Base-by-base conservation (phyloP, 2,888 invertebrate species). In the Phyllotreta cruciferae region DNA sequence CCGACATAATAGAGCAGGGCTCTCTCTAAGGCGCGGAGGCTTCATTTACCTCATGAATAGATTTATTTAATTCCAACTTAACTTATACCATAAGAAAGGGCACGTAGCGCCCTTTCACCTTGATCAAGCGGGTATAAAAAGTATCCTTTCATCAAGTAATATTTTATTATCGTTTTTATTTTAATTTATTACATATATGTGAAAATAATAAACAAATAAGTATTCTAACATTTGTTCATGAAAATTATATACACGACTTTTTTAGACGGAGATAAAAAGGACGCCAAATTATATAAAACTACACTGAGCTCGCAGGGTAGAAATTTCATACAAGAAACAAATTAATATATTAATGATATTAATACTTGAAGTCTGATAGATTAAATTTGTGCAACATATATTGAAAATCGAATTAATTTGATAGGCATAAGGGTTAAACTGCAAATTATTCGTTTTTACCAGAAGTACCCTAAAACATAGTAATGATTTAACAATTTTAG, bases 161-260 rank as follows among this genome's bases (percentile, higher is more conserved):
- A 71, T 72, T 72, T 73, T 72, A 69, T 74, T 74, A 72, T 73
- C 73, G 62, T 73, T 74, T 73, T 75, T 75, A 73, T 73, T 75
- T 71, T 73, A 76, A 73, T 76, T 76, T 74, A 78, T 76, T 77
- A 78, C 77, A 78, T 77, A 78, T 77, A 76, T 76, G 78, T 77
- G 78, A 73, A 76, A 76, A 74, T 74, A 77, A 78, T 79, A 79
- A 79, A 80, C 79, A 79, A 77, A 73, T 71, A 76, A 76, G 75
- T 79, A 79, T 78, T 79, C 79, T 79, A 80, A 79, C 79, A 78
- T 78, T 78, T 78, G 75, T 73, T 77, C 67, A 73, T 73, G 71
- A 74, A 74, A 77, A 76, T 73, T 77, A 78, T 79, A 72, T 78
- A 77, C 77, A 79, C 73, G 70, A 71, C 71, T 77, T 78, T 74